Evolutionary conservation across 2,888 invertebrate genomes (phyloP), one percentile per base, ranked within the genome.

Genomic region (Ophonus ardosiacus): DNA sequence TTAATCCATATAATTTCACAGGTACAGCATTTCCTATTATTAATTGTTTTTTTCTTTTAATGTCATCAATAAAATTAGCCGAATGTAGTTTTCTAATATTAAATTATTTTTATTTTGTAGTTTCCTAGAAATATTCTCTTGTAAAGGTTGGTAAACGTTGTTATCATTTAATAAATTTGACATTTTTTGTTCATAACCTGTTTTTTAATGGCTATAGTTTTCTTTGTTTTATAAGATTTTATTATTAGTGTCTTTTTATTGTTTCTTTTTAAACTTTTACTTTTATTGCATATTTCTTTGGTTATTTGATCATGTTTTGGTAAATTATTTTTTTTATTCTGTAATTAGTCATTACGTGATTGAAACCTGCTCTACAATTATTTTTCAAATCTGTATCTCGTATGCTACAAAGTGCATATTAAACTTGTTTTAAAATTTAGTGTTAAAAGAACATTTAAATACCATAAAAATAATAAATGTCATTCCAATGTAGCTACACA

Each of bases 221-320:
- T 57, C 13, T 13, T 5, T n/a, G 57, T 57, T 57, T 57, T 57
- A 13, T 57, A 6, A 7, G 57, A 7, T 57, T 57, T 57, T 57
- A 13, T 57, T 4, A 57, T 57, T n/a, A 57, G 57, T 57, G 13
- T n/a, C n/a, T n/a, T n/a, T 15, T 57, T 13, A 57, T 57, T 57
- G 10, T 57, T 15, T n/a, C 13, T 57, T 57, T 7, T 7, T 6
- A 40, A 40, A 40, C 5, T 40, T 40, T 40, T 57, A 57, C 4
- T 57, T 57, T 57, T 57, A n/a, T 57, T 57, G 13, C 13, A 57
- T 57, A n/a, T 57, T 57, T 57, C 79, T 85, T 89, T 5, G 80
- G 88, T n/a, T 82, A 88, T 7, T 88, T 7, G 40, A 7, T 40
- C 40, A 40, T 40, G 40, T 40, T 40, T 40, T 7, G 40, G 7